These are phyloP conservation scores for Pyralis farinalis DNA, from an alignment of 2,888 invertebrate genomes.

Conservation along the genomic window DNA sequence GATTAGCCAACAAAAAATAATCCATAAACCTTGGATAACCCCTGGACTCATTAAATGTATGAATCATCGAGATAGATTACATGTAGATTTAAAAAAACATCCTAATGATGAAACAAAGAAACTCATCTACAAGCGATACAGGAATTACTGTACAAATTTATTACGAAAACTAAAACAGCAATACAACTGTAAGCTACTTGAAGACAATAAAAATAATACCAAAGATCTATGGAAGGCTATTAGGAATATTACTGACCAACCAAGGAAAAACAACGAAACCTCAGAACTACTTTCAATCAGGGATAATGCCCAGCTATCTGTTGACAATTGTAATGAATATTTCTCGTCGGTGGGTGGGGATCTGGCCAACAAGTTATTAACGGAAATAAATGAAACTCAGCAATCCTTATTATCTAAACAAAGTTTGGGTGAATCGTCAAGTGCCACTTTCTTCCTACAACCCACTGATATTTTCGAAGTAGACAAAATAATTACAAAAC, in stretches of 20 bases:
- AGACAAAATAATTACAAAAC: background rate
- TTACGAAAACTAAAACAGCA: constrained; percentile 4
- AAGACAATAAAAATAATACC: constrained; percentile 1
- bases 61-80: background rate
- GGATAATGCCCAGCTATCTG: background rate
- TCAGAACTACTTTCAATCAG: background rate
- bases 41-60: constrained; percentile 2
- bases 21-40: constrained; percentile 2
- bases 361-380: constrained; percentile 2
- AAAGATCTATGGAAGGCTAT: constrained; percentile 5
- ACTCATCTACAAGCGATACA: background rate
- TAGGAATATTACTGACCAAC: background rate
- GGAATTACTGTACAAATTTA: constrained; percentile 2
- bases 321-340: constrained; percentile 8
- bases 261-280: background rate
- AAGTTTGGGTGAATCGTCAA: background rate
- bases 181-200: background rate
- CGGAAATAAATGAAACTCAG: background rate
- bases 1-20: background rate
- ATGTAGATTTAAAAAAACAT: constrained; percentile 4
- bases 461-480: constrained; percentile 8
- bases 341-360: constrained; percentile 2
- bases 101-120: constrained; percentile 1
- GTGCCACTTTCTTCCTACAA: background rate
- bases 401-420: background rate